Evolutionary conservation across 92 coral and sea anemone species (phyloP).

Genomic region (Epizoanthus illoricatus): DNA sequence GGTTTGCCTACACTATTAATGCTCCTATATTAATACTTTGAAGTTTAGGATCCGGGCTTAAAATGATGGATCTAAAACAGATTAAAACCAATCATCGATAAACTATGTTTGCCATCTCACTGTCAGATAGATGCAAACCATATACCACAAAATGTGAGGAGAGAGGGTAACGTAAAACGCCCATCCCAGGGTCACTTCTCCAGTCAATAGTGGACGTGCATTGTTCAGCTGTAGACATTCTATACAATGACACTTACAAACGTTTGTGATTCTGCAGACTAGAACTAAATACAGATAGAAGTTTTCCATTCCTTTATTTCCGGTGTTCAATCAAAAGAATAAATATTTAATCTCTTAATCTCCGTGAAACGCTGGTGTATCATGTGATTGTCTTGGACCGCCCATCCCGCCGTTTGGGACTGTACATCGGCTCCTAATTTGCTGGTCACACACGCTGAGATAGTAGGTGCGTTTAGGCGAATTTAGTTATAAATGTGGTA

Average conservation of each 20-base stretch:
- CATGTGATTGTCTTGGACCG: neutral
- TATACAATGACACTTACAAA: too few species aligned
- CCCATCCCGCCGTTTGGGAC: neutral
- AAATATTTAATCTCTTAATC: slow-evolving; percentile 27
- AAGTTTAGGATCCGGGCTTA: neutral
- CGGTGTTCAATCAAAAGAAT: slow-evolving; percentile 28
- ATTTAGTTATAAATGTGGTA: neutral
- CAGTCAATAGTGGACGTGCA: too few species aligned
- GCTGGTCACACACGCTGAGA: neutral
- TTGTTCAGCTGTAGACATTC: too few species aligned
- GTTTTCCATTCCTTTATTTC: slow-evolving; percentile 31
- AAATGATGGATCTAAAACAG: slow-evolving; percentile 1
- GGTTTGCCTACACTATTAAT: neutral
- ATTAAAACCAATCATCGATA: neutral
- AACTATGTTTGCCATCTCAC: too few species aligned
- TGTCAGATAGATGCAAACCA: neutral
- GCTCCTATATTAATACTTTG: neutral
- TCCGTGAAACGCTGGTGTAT: slow-evolving; percentile 15
- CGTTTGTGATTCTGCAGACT: neutral
- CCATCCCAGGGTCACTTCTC: too few species aligned
- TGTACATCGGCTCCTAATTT: neutral
- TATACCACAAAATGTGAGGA: neutral
- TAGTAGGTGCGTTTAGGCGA: neutral
- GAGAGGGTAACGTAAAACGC: neutral
- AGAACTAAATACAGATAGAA: neutral